phyloP scores from a whole-genome alignment of 2,888 invertebrate genomes.

The Lordiphosa andalusiaca region DNA sequence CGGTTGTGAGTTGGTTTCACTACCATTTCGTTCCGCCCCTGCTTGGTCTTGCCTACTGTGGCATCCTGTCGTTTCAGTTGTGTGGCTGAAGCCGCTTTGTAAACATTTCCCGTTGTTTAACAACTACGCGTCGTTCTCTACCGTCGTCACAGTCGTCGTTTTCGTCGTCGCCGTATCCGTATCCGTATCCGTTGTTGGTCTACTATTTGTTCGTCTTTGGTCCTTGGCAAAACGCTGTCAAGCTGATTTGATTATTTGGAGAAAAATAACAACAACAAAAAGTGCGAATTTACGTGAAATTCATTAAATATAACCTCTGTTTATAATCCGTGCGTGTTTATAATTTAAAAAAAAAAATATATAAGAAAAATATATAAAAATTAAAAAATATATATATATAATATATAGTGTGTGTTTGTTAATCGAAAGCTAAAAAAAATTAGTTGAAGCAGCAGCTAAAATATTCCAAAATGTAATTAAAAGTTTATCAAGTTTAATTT shows the following conservation, averaged over 20 bases:
- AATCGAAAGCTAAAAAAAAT: neutral
- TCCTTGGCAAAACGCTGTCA: conserved; percentile 1
- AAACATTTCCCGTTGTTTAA: conserved; percentile 68
- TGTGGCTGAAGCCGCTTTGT: conserved; percentile 74
- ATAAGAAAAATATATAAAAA: neutral
- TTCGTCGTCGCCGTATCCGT: conserved; percentile 28
- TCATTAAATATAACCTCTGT: conserved; percentile 15
- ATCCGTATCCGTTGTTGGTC: conserved; percentile 3
- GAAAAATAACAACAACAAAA: neutral
- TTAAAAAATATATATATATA: no score
- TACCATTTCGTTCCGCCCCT: conserved; percentile 52
- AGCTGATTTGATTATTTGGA: conserved; percentile 5
- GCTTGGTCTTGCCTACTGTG: conserved; percentile 39
- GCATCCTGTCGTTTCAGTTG: conserved; percentile 70
- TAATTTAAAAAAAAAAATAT: conserved; percentile 47
- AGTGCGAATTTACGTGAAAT: neutral
- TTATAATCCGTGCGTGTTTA: conserved; percentile 58
- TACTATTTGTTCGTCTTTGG: conserved; percentile 5
- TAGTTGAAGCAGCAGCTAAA: neutral
- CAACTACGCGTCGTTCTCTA: conserved; percentile 56
- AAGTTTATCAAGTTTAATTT: neutral
- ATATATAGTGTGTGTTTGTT: neutral
- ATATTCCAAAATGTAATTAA: conserved; percentile 8
- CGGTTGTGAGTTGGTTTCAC: conserved; percentile 46
- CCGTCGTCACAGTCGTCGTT: conserved; percentile 56